These are phyloP conservation scores for Tiaroga cobitis DNA, from an alignment of 2,797 vertebrate species.

Conservation along the genomic window DNA sequence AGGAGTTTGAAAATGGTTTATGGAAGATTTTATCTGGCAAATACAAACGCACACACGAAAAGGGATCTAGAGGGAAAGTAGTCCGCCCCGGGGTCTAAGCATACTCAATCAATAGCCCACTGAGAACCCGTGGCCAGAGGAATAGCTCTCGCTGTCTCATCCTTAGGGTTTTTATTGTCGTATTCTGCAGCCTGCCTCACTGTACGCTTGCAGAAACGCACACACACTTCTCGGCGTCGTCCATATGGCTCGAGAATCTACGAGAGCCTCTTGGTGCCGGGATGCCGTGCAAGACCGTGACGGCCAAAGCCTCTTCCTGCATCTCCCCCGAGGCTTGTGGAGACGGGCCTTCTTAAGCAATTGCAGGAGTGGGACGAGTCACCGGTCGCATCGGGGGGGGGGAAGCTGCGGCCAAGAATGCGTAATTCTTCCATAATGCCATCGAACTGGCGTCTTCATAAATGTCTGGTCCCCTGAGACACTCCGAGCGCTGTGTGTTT, in stretches of 20 bases:
- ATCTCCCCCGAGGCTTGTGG: conserved; percentile 12
- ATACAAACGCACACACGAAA: conserved; percentile 2
- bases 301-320: conserved; percentile 27
- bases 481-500: conserved; percentile 51
- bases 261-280: not conserved
- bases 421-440: conserved; percentile 74
- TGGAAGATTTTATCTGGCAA: conserved; percentile 49
- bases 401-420: conserved; percentile 67
- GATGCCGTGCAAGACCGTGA: conserved; percentile 6
- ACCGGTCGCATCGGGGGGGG: conserved; percentile 65
- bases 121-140: conserved; percentile 39
- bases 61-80: conserved; percentile 31
- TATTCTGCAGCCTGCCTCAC: conserved; percentile 33
- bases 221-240: not conserved
- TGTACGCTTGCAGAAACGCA: not conserved
- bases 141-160: conserved; percentile 34
- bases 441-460: conserved; percentile 80
- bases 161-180: conserved; percentile 37
- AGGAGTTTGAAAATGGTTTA: conserved; percentile 55
- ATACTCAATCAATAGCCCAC: conserved; percentile 44
- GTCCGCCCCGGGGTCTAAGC: conserved; percentile 29
- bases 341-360: conserved; percentile 40
- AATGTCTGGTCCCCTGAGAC: conserved; percentile 78
- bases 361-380: conserved; percentile 42
- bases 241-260: conserved; percentile 40